Conservation (phyloP, 2,888 invertebrate species). For the Blastobasis lacticolella region DNA sequence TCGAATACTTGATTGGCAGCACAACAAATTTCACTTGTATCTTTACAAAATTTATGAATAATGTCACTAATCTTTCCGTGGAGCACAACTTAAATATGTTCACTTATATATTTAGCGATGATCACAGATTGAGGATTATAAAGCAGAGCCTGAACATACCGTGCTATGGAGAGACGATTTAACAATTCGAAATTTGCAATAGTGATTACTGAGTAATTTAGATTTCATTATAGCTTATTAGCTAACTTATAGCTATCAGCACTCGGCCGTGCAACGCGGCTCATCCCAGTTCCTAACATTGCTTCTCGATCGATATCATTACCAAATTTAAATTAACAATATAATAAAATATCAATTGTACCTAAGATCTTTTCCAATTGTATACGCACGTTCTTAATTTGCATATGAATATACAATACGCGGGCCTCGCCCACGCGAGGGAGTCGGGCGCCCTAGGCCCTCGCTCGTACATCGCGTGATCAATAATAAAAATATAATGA, state of each 20-base stretch:
- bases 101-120: slow-evolving; percentile 69
- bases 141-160: slow-evolving; percentile 71
- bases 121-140: slow-evolving; percentile 73
- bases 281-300: slow-evolving; percentile 57
- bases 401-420: slow-evolving; percentile 54
- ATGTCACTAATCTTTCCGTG: slow-evolving; percentile 46
- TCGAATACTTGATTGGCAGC: slow-evolving; percentile 45
- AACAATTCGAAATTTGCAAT: slow-evolving; percentile 69
- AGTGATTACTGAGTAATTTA: slow-evolving; percentile 72
- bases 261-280: slow-evolving; percentile 55
- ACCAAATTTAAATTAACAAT: slow-evolving; percentile 72
- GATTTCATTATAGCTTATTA: slow-evolving; percentile 65
- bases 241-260: slow-evolving; percentile 70
- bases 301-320: slow-evolving; percentile 69
- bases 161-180: slow-evolving; percentile 69
- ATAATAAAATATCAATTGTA: slow-evolving; percentile 74
- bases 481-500: slow-evolving; percentile 74
- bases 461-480: slow-evolving; percentile 53
- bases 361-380: slow-evolving; percentile 71
- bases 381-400: slow-evolving; percentile 61
- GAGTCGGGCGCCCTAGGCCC: slow-evolving; percentile 22
- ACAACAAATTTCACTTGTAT: slow-evolving; percentile 29
- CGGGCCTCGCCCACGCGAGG: no score
- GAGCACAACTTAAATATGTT: slow-evolving; percentile 60
- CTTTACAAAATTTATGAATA: slow-evolving; percentile 26